A percentile compares a stretch with the other conserved stretches of the same genome.
Conservation (phyloP, 2,888 invertebrate species). For the Incurvaria masculella region DNA sequence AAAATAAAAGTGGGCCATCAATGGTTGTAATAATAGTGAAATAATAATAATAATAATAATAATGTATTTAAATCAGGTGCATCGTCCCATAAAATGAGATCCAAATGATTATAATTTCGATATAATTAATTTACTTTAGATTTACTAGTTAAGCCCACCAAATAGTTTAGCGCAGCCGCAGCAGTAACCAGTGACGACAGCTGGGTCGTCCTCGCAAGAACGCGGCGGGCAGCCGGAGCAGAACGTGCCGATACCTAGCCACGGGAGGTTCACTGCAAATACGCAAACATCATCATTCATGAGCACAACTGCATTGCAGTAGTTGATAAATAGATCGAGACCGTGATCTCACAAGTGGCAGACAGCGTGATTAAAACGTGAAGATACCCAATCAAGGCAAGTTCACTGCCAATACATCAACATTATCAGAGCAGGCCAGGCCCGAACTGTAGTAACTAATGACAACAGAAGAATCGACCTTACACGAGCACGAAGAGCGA, state of each 20-base stretch:
- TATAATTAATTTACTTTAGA: too few species aligned
- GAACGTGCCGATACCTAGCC: slow-evolving; percentile 48
- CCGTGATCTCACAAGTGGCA: too few species aligned
- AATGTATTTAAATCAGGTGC: too few species aligned
- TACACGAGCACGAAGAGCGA: too few species aligned
- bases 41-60: neutral
- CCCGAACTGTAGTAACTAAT: too few species aligned
- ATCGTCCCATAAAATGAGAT: slow-evolving; percentile 1
- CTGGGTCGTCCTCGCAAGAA: slow-evolving; percentile 58
- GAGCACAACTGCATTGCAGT: too few species aligned
- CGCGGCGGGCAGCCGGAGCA: slow-evolving; percentile 57
- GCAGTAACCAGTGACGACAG: slow-evolving; percentile 61
- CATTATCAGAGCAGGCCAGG: too few species aligned
- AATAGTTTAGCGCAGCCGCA: slow-evolving; percentile 59
- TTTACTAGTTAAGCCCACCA: too few species aligned
- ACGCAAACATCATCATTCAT: slow-evolving; percentile 2
- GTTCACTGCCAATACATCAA: slow-evolving; percentile 34
- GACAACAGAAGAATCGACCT: too few species aligned
- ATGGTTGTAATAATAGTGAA: too few species aligned
- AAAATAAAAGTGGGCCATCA: too few species aligned
- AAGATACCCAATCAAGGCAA: slow-evolving; percentile 52
- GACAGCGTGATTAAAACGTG: slow-evolving; percentile 54
- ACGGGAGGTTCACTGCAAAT: slow-evolving; percentile 49
- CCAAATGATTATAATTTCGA: neutral
- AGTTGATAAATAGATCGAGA: too few species aligned